Conservation (phyloP, 2,888 invertebrate species). For the Caenorhabditis panamensis region DNA sequence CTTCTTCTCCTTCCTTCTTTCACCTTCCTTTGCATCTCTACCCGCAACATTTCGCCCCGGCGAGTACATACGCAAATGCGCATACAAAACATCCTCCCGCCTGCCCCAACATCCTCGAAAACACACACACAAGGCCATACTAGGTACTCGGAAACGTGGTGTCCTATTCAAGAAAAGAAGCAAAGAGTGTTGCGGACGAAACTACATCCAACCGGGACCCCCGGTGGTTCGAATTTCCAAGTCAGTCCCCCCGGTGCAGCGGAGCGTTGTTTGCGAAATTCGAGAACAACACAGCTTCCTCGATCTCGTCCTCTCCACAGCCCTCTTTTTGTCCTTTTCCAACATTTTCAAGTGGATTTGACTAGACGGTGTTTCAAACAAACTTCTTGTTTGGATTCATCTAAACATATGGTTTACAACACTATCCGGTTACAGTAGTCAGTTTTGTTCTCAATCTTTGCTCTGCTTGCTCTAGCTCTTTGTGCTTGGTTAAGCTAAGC, state of each 20-base stretch:
- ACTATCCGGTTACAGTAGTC: no score
- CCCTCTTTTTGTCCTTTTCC: constrained; percentile 44
- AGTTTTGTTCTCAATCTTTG: no score
- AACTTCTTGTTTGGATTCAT: no score
- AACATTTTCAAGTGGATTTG: constrained; percentile 6
- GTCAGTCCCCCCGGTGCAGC: constrained; percentile 8
- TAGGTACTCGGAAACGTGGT: constrained; percentile 15
- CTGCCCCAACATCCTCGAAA: constrained; percentile 8
- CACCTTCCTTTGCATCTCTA: not conserved
- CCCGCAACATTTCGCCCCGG: constrained; percentile 7
- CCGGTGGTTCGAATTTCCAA: constrained; percentile 28
- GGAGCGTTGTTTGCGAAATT: constrained; percentile 38
- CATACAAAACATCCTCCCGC: constrained; percentile 36
- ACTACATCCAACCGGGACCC: constrained; percentile 19
- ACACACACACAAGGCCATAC: constrained; percentile 38
- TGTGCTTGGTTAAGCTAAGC: no score
- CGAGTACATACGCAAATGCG: constrained; percentile 1
- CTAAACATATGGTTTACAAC: no score
- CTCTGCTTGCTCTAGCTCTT: no score
- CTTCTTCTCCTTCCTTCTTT: constrained; percentile 25
- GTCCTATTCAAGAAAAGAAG: not conserved
- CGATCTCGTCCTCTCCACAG: no score
- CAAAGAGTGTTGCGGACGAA: constrained; percentile 10
- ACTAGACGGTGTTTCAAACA: not conserved
- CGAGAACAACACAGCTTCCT: constrained; percentile 38